Conservation (phyloP, 2,113 vertebrate species). For the Coptodon rendalli region DNA sequence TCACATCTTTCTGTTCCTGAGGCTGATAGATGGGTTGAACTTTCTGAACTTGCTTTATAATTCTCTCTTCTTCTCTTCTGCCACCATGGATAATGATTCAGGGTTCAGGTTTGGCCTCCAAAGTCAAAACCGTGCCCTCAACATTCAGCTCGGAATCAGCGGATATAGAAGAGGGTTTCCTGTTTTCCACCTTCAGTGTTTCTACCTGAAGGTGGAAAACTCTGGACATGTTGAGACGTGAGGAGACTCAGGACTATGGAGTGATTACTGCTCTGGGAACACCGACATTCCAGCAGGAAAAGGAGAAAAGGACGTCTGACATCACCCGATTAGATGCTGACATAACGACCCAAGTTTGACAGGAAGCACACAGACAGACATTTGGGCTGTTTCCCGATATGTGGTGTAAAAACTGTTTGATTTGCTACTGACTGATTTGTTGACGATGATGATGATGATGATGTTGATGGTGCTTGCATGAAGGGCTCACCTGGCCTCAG, state of each 20-base stretch:
- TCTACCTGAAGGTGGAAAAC: not conserved
- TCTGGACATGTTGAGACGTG: not conserved
- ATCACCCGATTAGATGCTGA: not conserved
- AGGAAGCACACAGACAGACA: not conserved
- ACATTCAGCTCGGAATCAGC: not conserved
- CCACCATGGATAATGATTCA: not conserved
- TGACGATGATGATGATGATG: not conserved
- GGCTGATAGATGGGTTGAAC: not conserved
- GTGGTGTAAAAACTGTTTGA: not conserved
- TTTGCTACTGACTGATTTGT: not conserved
- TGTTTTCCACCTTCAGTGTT: not conserved
- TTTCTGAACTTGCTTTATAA: not conserved
- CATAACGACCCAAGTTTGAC: not conserved
- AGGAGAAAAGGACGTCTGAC: not conserved
- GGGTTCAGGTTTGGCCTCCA: not conserved
- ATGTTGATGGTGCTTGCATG: not conserved
- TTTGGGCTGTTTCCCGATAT: not conserved
- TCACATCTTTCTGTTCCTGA: not conserved
- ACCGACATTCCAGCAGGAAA: not conserved
- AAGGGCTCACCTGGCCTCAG: conserved; percentile 78
- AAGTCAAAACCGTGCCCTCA: not conserved
- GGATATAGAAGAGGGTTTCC: not conserved
- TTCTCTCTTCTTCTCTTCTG: not conserved
- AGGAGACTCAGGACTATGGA: not conserved
- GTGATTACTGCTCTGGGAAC: not conserved